These are phyloP conservation scores for Coreius guichenoti DNA, from an alignment of 2,797 vertebrate species.

Conservation along the genomic window DNA sequence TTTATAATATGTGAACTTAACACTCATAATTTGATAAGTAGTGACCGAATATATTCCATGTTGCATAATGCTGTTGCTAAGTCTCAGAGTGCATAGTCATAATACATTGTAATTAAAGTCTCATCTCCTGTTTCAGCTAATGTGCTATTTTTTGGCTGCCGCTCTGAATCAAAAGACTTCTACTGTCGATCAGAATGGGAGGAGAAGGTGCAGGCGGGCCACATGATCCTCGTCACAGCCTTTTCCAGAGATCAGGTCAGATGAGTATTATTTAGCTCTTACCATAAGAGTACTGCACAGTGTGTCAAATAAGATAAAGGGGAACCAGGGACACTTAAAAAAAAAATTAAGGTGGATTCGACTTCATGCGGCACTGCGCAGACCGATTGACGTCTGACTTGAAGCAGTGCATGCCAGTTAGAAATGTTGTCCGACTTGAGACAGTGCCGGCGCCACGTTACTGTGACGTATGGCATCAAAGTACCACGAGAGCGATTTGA, in stretches of 20 bases:
- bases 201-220: slow-evolving; percentile 73
- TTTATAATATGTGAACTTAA: neutral
- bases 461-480: no score
- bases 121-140: slow-evolving; percentile 75
- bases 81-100: neutral
- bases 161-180: slow-evolving; percentile 87
- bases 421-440: no score
- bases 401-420: neutral
- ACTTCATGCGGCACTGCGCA: neutral
- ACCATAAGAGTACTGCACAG: neutral
- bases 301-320: neutral
- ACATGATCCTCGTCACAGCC: slow-evolving; percentile 85
- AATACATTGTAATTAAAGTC: neutral
- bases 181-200: slow-evolving; percentile 89
- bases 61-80: neutral
- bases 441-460: no score
- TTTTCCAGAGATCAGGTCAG: slow-evolving; percentile 96
- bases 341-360: neutral
- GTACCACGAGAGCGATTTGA: no score
- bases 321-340: neutral
- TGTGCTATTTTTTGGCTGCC: slow-evolving; percentile 91
- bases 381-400: neutral
- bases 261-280: neutral
- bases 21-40: neutral
- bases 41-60: neutral